Base-by-base conservation (phyloP, 2,888 invertebrate species). In the Diaphora mendica region DNA sequence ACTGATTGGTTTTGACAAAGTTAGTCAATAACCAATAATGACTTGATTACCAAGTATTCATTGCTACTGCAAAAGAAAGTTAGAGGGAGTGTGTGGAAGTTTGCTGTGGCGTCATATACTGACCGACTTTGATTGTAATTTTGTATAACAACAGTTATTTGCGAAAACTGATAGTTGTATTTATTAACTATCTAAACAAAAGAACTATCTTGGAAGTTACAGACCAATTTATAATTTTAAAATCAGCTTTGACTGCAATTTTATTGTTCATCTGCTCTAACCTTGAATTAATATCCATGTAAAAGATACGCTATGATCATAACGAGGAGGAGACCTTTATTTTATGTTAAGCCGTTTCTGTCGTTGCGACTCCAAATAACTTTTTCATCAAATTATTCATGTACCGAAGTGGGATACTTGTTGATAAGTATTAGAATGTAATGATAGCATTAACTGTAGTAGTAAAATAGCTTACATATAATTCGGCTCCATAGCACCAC, bases 401-500 rank as follows among this genome's bases (percentile, higher is more conserved):
- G 33, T 39, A 39, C 48, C 3, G 20, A 30, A 51, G 69, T 79
- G 77, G 68, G 67, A 64, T 62, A 66, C 64, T 76, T 68, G 44
- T 76, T 75, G 66, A 70, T 84, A 82, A 84, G 85, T 35, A 71
- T 77, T 83, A 83, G 79, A 76, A 77, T 71, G 77, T 71, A 82
- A 81, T 79, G 66, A 75, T 84, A 82, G 80, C 80, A 75, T 80
- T 83, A 82, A 81, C 72, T 73, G 70, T 85, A 83, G 79, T 88
- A 86, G 82, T 85, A 89, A 87, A 79, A 85, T 90, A 89, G 86
- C 79, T 82, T 89, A 89, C 86, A 85, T 82, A 76, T 75, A 86
- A 85, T 86, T 90, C 89, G 94, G 94, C 94, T 94, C 95, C 94
- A 94, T 94, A 88, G 93, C 94, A 94, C 95, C 95, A 95, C 95